Base-by-base conservation (phyloP, 1,140 invertebrate genomes). In the Diploscapter pachys region DNA sequence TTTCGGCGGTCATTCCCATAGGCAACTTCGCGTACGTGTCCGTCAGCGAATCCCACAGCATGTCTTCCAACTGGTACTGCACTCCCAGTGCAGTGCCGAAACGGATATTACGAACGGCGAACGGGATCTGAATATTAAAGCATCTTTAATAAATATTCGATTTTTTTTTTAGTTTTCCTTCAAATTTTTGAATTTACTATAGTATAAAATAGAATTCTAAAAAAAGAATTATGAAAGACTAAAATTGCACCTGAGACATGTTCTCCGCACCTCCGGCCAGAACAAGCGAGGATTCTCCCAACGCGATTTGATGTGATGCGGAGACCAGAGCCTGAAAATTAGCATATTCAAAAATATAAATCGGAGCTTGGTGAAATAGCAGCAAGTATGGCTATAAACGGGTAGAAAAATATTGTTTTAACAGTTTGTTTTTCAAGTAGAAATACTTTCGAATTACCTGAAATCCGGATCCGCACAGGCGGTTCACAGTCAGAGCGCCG, bases 1-100 rank as follows among this genome's bases (percentile, higher is more conserved):
- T 99, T 88, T 99, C 96, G 6, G 96, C 96, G 3, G 96, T 99
- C 75, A 96, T 87, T 5, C 93, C 96, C 96, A 99, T 99, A 0
- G 95, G 93, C 13, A 94, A 89, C 81, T 93, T 92, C 84, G 93
- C 93, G 84, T 95, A 91, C 0, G 90, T 89, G 86, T 99, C 96
- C 0, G 91, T 91, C 0, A 99, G 88, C 3, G 93, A 92, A n/a
- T 90, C 87, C 96, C 95, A 98, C 5, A 99, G 86, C 0, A 90
- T 89, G 88, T 98, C 96, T 88, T 98, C 95, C 73, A 98, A 89
- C 83, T 92, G 86, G 11, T 92, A 89, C 73, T 90, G 90, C 59
- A 88, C 86, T 0, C 96, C 95, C 3, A 99, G 87, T 5, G 89
- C 89, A 9, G 93, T 92, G 9, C 96, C 96, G 88, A 96, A 98